Conservation (phyloP, 2,113 vertebrate species). For the Rhodinocichla rosea region DNA sequence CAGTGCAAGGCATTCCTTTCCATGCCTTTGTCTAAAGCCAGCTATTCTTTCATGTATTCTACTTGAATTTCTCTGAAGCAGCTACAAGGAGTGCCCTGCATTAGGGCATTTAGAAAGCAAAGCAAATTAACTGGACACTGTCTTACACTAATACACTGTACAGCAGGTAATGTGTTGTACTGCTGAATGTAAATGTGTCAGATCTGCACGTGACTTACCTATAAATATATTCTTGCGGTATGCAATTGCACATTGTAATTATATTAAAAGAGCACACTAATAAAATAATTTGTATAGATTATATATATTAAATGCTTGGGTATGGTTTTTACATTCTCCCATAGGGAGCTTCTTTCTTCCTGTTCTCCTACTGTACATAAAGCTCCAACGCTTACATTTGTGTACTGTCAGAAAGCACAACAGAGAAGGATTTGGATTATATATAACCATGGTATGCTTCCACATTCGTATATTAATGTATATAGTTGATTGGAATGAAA, state of each 20-base stretch:
- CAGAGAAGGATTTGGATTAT: slow-evolving; percentile 7
- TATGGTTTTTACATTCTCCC: slow-evolving; percentile 78
- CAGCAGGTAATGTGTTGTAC: slow-evolving; percentile 57
- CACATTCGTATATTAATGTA: slow-evolving; percentile 59
- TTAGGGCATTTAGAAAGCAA: slow-evolving; percentile 38
- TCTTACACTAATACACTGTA: slow-evolving; percentile 28
- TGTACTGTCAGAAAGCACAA: slow-evolving; percentile 58
- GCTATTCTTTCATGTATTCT: slow-evolving; percentile 49
- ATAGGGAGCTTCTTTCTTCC: slow-evolving; percentile 71
- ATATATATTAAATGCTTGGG: slow-evolving; percentile 80
- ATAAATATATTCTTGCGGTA: slow-evolving; percentile 74
- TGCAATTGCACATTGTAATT: slow-evolving; percentile 82
- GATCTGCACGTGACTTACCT: slow-evolving; percentile 66
- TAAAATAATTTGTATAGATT: slow-evolving; percentile 82
- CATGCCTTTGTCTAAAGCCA: slow-evolving; percentile 65
- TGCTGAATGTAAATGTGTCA: slow-evolving; percentile 67
- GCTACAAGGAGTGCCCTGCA: slow-evolving; percentile 57
- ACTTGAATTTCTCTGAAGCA: slow-evolving; percentile 76
- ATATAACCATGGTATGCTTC: slow-evolving; percentile 39
- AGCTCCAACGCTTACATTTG: slow-evolving; percentile 54
- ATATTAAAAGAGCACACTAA: slow-evolving; percentile 84
- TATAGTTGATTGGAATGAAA: slow-evolving; percentile 68
- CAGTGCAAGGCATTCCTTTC: slow-evolving; percentile 30
- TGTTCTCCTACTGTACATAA: slow-evolving; percentile 65
- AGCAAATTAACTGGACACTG: slow-evolving; percentile 48